Evolutionary conservation across 2,888 invertebrate species (phyloP), one percentile per base, ranked within the genome.

Genomic region (Dasysyrphus tricinctus): DNA sequence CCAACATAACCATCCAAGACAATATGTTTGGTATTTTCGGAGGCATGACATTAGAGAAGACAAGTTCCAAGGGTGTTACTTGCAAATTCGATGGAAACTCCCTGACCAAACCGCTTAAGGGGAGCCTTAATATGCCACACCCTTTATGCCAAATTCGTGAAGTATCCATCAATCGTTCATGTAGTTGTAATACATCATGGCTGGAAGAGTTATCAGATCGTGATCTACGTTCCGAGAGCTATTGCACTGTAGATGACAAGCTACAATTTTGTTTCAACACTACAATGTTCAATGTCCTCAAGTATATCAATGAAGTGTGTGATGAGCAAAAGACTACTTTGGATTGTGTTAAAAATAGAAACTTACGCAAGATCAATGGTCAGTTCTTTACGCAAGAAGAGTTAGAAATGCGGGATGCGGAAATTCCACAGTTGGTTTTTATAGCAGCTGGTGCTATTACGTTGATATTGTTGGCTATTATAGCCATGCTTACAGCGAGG

Each of bases 1-100:
- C 90, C 2, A 89, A 90, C 69, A 90, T 92, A 42, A 88, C 88
- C 8, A 90, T 93, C 4, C 88, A 89, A 32, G 84, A 90, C 24
- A 93, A 93, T 88, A 85, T 88, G 24, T 92, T 92, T 61, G 90
- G 89, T 3, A 89, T 89, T 47, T 92, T 91, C 81, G 90, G 90
- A 11, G 80, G 88, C 34, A 90, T 92, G 72, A 67, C 88, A 3
- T 74, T 92, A 49, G 90, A 91, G n/a, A 89, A 89, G 14, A 88
- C 89, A 5, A 88, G 89, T 49, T 67, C 82, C 16, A 81, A 88
- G n/a, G 74, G 88, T 2, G 88, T 88, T 1, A 89, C 88, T 5
- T 93, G 93, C 65, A 89, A 89, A 8, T 93, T 93, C 75, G 89
- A 90, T 24, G 89, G 90, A 57, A 93, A 93, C 81, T 90, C 89